Evolutionary conservation across 2,797 vertebrate species (phyloP).

Genomic region (Sebastolobus alascanus): DNA sequence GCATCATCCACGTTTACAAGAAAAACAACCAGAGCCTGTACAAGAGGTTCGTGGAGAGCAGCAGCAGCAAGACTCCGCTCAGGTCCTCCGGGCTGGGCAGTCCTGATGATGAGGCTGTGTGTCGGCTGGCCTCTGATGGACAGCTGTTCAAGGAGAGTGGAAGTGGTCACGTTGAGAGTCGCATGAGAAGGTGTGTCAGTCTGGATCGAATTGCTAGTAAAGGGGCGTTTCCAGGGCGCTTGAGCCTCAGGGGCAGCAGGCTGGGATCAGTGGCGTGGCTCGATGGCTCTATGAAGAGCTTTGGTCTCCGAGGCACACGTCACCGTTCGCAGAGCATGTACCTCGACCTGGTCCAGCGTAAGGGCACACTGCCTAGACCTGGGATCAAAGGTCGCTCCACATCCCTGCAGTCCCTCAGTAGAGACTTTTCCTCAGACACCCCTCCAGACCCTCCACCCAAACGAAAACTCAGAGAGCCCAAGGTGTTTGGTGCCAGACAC

Average conservation of each 20-base stretch:
- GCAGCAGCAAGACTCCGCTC: conserved; percentile 37
- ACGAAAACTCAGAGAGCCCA: conserved; percentile 55
- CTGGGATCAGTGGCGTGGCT: conserved; percentile 39
- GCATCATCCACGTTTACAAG: conserved; percentile 81
- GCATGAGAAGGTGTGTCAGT: conserved; percentile 77
- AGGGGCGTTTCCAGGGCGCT: conserved; percentile 45
- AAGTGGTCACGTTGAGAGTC: conserved; percentile 25
- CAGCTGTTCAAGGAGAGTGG: conserved; percentile 44
- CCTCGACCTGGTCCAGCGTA: conserved; percentile 76
- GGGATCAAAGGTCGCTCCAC: conserved; percentile 66
- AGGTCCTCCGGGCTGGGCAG: conserved; percentile 37
- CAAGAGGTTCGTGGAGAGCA: conserved; percentile 23
- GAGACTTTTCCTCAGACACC: conserved; percentile 57
- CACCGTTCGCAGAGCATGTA: conserved; percentile 76
- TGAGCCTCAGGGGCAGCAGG: conserved; percentile 42
- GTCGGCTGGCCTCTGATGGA: conserved; percentile 47
- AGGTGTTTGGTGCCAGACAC: conserved; percentile 27
- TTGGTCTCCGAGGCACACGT: conserved; percentile 46
- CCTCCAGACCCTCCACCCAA: conserved; percentile 43
- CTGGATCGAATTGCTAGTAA: conserved; percentile 73
- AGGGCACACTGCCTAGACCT: conserved; percentile 56
- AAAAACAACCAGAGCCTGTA: conserved; percentile 73
- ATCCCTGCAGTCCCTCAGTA: conserved; percentile 79
- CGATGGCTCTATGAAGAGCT: conserved; percentile 51
- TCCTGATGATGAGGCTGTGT: conserved; percentile 57